Conservation (phyloP, 2,797 vertebrate genomes). For the Ptychadena robeensis region DNA sequence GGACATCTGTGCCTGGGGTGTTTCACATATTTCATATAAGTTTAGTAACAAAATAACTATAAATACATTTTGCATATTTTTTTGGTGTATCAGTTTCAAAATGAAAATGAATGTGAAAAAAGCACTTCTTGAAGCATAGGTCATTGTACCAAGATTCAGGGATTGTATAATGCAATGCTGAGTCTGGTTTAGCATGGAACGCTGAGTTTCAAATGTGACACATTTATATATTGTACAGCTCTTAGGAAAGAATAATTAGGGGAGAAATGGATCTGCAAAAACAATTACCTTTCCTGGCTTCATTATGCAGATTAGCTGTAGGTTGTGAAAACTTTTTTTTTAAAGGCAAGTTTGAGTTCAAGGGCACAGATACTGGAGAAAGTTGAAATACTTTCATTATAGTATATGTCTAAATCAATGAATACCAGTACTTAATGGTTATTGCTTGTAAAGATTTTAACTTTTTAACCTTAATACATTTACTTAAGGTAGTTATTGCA, state of each 20-base stretch:
- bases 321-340: conserved; percentile 41
- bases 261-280: conserved; percentile 51
- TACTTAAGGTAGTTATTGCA: background rate
- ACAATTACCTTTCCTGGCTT: conserved; percentile 48
- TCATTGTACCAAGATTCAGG: conserved; percentile 25
- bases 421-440: conserved; percentile 12
- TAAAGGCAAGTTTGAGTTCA: conserved; percentile 38
- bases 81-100: background rate
- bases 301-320: conserved; percentile 44
- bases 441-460: conserved; percentile 21
- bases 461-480: conserved; percentile 18
- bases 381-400: conserved; percentile 17
- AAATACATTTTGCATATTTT: background rate
- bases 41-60: background rate
- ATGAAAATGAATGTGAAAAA: background rate
- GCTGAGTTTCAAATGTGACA: conserved; percentile 40
- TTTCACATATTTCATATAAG: too few relatives aligned
- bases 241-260: conserved; percentile 46
- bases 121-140: background rate
- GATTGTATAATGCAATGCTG: conserved; percentile 16
- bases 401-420: background rate
- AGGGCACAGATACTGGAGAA: conserved; percentile 38
- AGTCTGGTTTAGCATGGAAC: conserved; percentile 28
- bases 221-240: conserved; percentile 48
- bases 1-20: too few relatives aligned